Percentiles rank a stretch among this genome's conserved stretches.
Evolutionary conservation across 1,140 invertebrate genomes (phyloP).

Genomic region (Drosophila auraria): DNA sequence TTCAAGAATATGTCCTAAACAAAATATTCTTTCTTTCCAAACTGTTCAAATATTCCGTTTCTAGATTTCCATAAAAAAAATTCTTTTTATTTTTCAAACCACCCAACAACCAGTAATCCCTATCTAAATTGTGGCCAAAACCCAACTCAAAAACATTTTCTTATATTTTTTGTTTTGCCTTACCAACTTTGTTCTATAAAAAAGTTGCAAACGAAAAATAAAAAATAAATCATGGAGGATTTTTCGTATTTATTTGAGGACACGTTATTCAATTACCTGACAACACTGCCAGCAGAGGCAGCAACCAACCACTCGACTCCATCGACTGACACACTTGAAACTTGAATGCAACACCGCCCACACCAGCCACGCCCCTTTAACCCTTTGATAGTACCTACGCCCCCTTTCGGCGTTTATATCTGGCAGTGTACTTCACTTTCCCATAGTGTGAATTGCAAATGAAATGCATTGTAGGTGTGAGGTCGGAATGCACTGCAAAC

Average conservation of each 20-base stretch:
- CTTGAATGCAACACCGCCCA: slow-evolving; percentile 43
- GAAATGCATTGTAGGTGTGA: slow-evolving; percentile 37
- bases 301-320: slow-evolving; percentile 30
- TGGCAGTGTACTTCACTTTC: slow-evolving; percentile 59
- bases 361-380: slow-evolving; percentile 14
- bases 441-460: slow-evolving; percentile 44
- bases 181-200: not conserved
- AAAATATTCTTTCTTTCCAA: not conserved
- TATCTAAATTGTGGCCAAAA: slow-evolving; percentile 14
- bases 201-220: slow-evolving; percentile 6
- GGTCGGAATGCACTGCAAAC: slow-evolving; percentile 3
- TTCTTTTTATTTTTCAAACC: not conserved
- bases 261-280: slow-evolving; percentile 56
- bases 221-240: slow-evolving; percentile 30
- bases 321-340: slow-evolving; percentile 59
- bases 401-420: slow-evolving; percentile 30
- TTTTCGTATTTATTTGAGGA: slow-evolving; percentile 55
- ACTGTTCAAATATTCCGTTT: not conserved
- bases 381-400: not conserved
- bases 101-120: not conserved
- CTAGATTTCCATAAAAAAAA: not conserved
- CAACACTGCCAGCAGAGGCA: slow-evolving; percentile 36
- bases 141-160: not conserved
- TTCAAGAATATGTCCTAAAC: not conserved
- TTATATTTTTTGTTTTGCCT: not conserved